Evolutionary conservation across 2,888 invertebrate genomes (phyloP), one percentile per base, ranked within the genome.

Genomic region (Parnassius orleans): DNA sequence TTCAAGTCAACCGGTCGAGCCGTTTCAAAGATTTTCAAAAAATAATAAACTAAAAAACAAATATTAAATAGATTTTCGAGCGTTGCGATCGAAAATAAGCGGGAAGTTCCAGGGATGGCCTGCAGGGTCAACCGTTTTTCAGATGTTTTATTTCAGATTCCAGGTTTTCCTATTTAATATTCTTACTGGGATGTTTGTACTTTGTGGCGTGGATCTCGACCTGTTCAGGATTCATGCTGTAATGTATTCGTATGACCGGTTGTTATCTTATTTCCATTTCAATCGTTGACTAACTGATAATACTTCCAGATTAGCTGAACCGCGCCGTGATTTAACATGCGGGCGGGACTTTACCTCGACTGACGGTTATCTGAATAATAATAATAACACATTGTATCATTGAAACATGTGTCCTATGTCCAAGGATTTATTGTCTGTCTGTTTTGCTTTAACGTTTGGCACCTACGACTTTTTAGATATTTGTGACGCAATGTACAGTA

Each of bases 341-440:
- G 46, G 46, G 7, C 53, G 62, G 62, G 57, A 58, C 53, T 58
- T 63, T 48, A 63, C 62, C 62, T 10, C 33, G n/a, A 15, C n/a
- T 10, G 11, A 19, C 59, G 44, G 3, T 10, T n/a, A 14, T 33
- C 1, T 42, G 24, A n/a, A 53, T 52, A 52, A 48, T 41, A 15
- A 10, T 33, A 33, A 33, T 7, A 33, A 33, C 33, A 33, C 12
- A 15, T 14, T 53, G 11, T n/a, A 12, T 47, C 2, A 24, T 10
- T n/a, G 12, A 9, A 52, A 56, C 50, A 1, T 62, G 53, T 43
- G 48, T 47, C 57, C 48, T 62, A 19, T 58, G 53, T 24, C 33
- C 33, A 24, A 14, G 59, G 12, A 33, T 9, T 11, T 15, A 14
- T 9, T 14, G 48, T 9, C 5, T 33, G 33, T 33, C 5, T 3